phyloP scores from a whole-genome alignment of 2,888 invertebrate species.

The Caenorhabditis sp. region DNA sequence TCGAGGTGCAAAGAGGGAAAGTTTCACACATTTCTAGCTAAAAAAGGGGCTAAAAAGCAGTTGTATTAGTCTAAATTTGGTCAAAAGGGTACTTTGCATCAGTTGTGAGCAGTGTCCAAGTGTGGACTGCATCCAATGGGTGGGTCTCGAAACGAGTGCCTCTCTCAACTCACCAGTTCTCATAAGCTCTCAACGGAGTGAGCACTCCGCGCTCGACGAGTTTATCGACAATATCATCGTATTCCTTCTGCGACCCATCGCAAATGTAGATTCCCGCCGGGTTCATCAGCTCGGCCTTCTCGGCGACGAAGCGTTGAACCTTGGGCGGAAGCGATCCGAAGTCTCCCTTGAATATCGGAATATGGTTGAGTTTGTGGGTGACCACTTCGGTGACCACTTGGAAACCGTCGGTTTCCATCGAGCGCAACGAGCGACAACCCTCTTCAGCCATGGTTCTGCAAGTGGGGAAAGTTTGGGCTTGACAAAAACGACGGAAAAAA shows the following conservation, averaged over 20 bases:
- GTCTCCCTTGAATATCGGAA: conserved; percentile 80
- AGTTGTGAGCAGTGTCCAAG: too few relatives aligned
- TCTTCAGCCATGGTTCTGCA: conserved; percentile 37
- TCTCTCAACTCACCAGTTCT: conserved; percentile 61
- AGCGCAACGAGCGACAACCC: conserved; percentile 54
- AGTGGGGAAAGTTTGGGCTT: not conserved
- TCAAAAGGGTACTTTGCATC: too few relatives aligned
- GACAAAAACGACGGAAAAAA: not conserved
- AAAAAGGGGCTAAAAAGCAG: too few relatives aligned
- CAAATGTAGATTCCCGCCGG: conserved; percentile 74
- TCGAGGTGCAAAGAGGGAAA: too few relatives aligned
- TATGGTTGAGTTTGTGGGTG: conserved; percentile 78
- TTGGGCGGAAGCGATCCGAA: conserved; percentile 78
- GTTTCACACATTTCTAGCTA: too few relatives aligned
- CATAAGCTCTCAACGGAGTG: conserved; percentile 62
- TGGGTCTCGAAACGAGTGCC: too few relatives aligned
- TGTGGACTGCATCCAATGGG: too few relatives aligned
- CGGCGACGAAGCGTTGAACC: conserved; percentile 79
- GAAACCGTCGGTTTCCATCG: conserved; percentile 61
- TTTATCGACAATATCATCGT: conserved; percentile 72
- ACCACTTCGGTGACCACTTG: conserved; percentile 79
- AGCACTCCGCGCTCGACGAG: conserved; percentile 69
- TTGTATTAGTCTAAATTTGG: too few relatives aligned
- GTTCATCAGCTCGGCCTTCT: conserved; percentile 77
- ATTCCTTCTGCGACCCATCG: conserved; percentile 77